phyloP scores from a whole-genome alignment of 92 coral and sea anemone genomes.

The Anthopleura xanthogrammica region DNA sequence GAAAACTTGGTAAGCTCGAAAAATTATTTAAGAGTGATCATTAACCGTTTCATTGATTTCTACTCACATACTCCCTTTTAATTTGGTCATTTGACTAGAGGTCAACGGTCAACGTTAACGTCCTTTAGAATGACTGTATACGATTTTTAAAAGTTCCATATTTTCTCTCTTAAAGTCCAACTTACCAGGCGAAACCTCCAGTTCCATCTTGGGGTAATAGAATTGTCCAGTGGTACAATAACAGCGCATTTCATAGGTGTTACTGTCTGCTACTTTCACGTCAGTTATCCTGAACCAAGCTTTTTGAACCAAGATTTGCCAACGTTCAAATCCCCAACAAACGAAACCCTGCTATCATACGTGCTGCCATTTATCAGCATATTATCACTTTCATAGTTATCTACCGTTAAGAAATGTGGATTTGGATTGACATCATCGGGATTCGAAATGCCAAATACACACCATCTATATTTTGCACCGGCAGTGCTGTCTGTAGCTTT shows the following conservation, averaged over 20 bases:
- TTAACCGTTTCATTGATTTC: no score
- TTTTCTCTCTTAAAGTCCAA: no score
- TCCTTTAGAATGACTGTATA: no score
- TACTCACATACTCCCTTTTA: no score
- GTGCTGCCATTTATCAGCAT: neutral
- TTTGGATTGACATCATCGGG: neutral
- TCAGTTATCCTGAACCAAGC: neutral
- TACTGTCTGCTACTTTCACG: neutral
- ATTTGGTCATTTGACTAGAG: no score
- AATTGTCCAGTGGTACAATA: accelerated
- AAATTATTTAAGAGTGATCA: no score
- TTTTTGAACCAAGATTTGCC: neutral
- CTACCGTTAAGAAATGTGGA: neutral
- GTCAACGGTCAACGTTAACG: no score
- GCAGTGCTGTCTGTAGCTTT: neutral
- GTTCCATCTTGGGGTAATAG: neutral
- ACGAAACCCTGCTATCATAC: neutral
- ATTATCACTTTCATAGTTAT: neutral
- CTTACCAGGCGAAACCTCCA: neutral
- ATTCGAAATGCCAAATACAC: neutral
- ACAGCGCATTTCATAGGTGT: neutral
- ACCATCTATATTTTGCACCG: neutral
- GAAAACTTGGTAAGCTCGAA: no score
- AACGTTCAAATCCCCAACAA: neutral
- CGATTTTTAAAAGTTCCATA: no score